Conservation (phyloP, 92 coral and sea anemone genomes). For the Epizoanthus scotinus region DNA sequence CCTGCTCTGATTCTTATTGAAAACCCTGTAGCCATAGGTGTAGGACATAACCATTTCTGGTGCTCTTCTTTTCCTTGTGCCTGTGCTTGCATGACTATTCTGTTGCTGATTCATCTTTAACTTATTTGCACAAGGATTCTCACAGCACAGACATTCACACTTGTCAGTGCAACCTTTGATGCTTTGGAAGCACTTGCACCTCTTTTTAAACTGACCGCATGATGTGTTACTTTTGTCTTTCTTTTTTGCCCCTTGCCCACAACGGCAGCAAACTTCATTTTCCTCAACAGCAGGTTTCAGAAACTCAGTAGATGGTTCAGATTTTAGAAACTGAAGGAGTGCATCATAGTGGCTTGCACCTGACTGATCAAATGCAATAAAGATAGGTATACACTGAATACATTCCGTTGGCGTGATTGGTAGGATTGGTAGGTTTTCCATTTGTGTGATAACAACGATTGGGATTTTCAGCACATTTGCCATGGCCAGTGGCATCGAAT, state of each 20-base stretch:
- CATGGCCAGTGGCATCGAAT: conserved; percentile 70
- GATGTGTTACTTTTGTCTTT: conserved; percentile 43
- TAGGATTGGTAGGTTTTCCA: conserved; percentile 61
- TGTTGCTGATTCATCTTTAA: conserved; percentile 3
- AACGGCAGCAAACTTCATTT: conserved; percentile 37
- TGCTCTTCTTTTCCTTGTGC: conserved; percentile 46
- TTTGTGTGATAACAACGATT: conserved; percentile 49
- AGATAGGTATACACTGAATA: conserved; percentile 49
- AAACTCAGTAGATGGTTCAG: background rate
- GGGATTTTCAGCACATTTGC: conserved; percentile 66
- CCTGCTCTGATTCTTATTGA: too few species aligned
- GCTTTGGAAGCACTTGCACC: conserved; percentile 66
- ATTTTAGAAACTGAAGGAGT: conserved; percentile 4
- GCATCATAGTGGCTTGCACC: conserved; percentile 69
- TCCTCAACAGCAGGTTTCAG: background rate
- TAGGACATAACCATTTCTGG: background rate
- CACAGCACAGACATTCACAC: conserved; percentile 46
- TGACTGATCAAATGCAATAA: conserved; percentile 64
- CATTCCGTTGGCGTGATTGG: conserved; percentile 57
- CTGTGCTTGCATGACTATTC: conserved; percentile 4
- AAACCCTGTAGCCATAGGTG: too few species aligned
- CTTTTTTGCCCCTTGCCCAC: conserved; percentile 62
- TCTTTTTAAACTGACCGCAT: conserved; percentile 48
- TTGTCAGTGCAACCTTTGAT: conserved; percentile 46
- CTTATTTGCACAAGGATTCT: conserved; percentile 54